phyloP scores from a whole-genome alignment of 2,888 invertebrate genomes.

The Melieria omissa region DNA sequence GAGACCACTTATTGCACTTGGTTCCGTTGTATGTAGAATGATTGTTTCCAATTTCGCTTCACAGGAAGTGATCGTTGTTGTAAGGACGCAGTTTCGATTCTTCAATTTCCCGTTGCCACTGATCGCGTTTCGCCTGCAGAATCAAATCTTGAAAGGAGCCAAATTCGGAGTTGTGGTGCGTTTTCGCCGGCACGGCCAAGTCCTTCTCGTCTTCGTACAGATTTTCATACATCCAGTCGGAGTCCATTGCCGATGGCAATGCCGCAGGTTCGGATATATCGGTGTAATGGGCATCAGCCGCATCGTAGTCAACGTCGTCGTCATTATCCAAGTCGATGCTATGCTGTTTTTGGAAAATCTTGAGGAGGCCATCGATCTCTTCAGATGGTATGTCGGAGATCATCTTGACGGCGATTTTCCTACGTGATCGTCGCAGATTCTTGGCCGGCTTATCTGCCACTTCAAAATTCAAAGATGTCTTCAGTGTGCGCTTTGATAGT shows the following conservation, averaged over 20 bases:
- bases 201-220: constrained; percentile 58
- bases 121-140: constrained; percentile 53
- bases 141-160: constrained; percentile 59
- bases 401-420: constrained; percentile 57
- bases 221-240: constrained; percentile 56
- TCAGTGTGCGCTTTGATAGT: constrained; percentile 48
- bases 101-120: constrained; percentile 46
- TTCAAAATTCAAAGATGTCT: constrained; percentile 55
- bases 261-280: neutral
- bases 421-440: constrained; percentile 49
- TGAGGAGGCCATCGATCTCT: constrained; percentile 51
- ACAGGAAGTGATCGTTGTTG: no score
- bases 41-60: no score
- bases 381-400: constrained; percentile 57
- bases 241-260: constrained; percentile 41
- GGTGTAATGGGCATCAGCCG: constrained; percentile 39
- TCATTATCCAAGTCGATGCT: constrained; percentile 44
- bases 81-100: no score
- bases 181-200: constrained; percentile 49
- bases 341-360: constrained; percentile 53
- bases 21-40: no score
- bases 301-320: constrained; percentile 34
- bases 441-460: constrained; percentile 48
- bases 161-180: constrained; percentile 52
- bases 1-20: no score